Conservation (phyloP, 2,888 invertebrate genomes). For the Xanthia icteritia region DNA sequence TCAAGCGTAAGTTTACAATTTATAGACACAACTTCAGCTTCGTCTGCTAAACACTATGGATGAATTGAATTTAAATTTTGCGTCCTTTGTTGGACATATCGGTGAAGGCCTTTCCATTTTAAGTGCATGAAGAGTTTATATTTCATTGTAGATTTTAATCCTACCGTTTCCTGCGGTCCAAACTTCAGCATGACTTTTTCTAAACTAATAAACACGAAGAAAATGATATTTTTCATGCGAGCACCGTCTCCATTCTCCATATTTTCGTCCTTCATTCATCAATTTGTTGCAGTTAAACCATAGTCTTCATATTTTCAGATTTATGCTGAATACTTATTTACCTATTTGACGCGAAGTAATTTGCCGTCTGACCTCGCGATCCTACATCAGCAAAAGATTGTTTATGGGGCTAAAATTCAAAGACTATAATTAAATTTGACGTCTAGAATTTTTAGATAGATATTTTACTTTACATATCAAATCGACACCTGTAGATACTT, state of each 20-base stretch:
- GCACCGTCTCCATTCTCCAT: too few relatives aligned
- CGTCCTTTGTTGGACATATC: not conserved
- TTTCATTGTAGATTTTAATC: not conserved
- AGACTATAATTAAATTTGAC: conserved; percentile 15
- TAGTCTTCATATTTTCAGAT: not conserved
- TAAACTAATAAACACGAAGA: not conserved
- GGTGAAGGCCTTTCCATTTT: not conserved
- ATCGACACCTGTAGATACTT: not conserved
- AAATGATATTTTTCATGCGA: not conserved
- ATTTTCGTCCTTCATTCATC: not conserved
- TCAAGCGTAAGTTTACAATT: not conserved
- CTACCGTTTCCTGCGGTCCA: not conserved
- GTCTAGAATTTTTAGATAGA: not conserved
- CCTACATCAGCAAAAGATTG: conserved; percentile 25
- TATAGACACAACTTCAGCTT: not conserved
- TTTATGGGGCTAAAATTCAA: conserved; percentile 27
- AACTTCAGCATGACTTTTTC: not conserved
- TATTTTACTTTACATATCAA: not conserved
- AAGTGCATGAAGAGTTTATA: not conserved
- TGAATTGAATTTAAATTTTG: not conserved
- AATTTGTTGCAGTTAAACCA: not conserved
- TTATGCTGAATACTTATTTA: not conserved
- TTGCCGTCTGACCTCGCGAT: conserved; percentile 24
- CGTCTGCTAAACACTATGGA: not conserved
- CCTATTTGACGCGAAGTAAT: conserved; percentile 15